Evolutionary conservation across 2,888 invertebrate genomes (phyloP).

Genomic region (Brachylomia viminalis): DNA sequence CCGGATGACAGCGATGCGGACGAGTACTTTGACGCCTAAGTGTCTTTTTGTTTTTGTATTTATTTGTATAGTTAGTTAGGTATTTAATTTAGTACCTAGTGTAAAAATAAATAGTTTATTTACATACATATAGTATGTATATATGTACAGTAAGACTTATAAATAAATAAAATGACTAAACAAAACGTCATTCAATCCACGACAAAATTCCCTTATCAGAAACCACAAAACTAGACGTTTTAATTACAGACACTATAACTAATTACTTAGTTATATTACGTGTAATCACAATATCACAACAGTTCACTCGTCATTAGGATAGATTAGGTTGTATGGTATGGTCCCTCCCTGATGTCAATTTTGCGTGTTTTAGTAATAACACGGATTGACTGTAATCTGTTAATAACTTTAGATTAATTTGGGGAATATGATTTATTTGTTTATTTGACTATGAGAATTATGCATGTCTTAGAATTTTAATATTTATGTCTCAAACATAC

Average conservation of each 20-base stretch:
- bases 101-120: no score
- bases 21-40: no score
- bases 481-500: background rate
- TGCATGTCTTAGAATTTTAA: background rate
- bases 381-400: constrained; percentile 65
- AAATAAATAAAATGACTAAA: no score
- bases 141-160: no score
- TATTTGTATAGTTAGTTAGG: no score
- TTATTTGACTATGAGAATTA: background rate
- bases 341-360: constrained; percentile 65
- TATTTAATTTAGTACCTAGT: no score
- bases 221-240: constrained; percentile 18
- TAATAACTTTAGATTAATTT: constrained; percentile 57
- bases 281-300: constrained; percentile 70
- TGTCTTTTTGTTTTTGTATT: no score
- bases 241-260: constrained; percentile 51
- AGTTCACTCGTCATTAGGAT: constrained; percentile 69
- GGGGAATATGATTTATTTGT: constrained; percentile 39
- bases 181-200: background rate
- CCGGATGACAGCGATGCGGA: no score
- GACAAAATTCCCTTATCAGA: constrained; percentile 4
- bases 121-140: no score
- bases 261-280: constrained; percentile 65
- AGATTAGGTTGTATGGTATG: constrained; percentile 54
- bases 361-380: constrained; percentile 65